Evolutionary conservation across 2,797 vertebrate genomes (phyloP).

Genomic region (Erithacus rubecula): DNA sequence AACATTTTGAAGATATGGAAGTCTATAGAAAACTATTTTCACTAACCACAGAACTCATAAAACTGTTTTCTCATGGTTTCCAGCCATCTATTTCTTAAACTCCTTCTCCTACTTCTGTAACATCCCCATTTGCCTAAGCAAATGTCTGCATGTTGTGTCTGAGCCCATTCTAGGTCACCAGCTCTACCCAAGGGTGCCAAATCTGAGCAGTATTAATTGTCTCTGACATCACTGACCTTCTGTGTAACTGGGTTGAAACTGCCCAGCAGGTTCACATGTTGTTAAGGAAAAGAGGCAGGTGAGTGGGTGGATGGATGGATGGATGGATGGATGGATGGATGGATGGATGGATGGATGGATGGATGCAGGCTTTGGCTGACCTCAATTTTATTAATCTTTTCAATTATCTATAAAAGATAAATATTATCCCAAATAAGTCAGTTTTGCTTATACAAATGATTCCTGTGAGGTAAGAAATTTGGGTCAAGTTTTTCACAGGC

Average conservation of each 20-base stretch:
- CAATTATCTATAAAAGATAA: background rate
- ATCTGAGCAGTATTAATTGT: background rate
- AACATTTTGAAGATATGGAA: background rate
- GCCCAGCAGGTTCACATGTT: background rate
- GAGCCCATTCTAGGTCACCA: background rate
- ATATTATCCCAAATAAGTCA: background rate
- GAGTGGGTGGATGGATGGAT: background rate
- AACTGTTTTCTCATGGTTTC: background rate
- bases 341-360: background rate
- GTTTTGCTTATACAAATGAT: background rate
- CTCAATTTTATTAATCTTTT: background rate
- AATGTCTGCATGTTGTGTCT: background rate
- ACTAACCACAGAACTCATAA: background rate
- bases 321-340: background rate
- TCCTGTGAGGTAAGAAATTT: background rate
- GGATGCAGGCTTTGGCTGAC: background rate
- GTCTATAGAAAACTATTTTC: background rate
- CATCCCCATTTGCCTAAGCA: background rate
- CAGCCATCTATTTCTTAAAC: background rate
- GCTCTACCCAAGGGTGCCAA: background rate
- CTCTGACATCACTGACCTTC: background rate
- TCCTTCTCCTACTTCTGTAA: background rate
- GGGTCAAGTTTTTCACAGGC: background rate
- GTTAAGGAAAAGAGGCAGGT: background rate
- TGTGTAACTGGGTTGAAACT: background rate